phyloP scores from a whole-genome alignment of 2,797 vertebrate genomes.

The Cyclopterus lumpus region DNA sequence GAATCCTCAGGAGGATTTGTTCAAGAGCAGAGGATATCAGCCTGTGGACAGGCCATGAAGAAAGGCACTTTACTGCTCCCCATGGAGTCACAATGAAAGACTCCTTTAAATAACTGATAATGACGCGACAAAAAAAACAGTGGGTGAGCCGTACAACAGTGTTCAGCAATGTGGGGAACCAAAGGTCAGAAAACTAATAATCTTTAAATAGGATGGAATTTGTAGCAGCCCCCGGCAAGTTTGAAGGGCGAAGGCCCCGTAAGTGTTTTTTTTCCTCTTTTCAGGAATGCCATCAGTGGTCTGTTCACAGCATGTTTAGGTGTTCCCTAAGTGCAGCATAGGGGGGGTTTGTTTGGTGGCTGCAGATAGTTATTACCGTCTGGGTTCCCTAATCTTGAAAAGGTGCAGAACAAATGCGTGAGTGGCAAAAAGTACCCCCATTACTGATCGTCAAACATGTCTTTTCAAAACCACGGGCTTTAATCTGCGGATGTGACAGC shows the following conservation, averaged over 20 bases:
- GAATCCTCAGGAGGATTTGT: slow-evolving; percentile 28
- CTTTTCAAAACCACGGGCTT: neutral
- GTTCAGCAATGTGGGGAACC: slow-evolving; percentile 34
- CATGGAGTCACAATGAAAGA: slow-evolving; percentile 36
- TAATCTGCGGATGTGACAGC: neutral
- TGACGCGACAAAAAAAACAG: slow-evolving; percentile 31
- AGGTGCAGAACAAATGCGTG: neutral
- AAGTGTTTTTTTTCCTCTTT: slow-evolving; percentile 44
- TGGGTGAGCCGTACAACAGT: slow-evolving; percentile 32
- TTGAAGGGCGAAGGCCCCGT: slow-evolving; percentile 28
- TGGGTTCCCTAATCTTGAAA: slow-evolving; percentile 14
- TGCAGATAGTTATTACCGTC: slow-evolving; percentile 41
- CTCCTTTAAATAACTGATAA: slow-evolving; percentile 14
- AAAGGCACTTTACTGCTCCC: slow-evolving; percentile 36
- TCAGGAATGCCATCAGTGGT: slow-evolving; percentile 41
- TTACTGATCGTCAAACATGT: neutral
- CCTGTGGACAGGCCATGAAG: slow-evolving; percentile 29
- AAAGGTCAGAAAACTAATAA: neutral
- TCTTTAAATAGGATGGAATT: slow-evolving; percentile 31
- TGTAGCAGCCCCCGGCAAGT: slow-evolving; percentile 26
- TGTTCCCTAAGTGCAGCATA: slow-evolving; percentile 45
- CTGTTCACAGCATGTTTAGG: slow-evolving; percentile 43
- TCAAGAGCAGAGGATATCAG: slow-evolving; percentile 31
- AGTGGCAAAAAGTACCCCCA: neutral
- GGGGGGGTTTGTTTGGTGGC: slow-evolving; percentile 26